Evolutionary conservation across 2,888 invertebrate species (phyloP).

Genomic region (Drosophila colorata): DNA sequence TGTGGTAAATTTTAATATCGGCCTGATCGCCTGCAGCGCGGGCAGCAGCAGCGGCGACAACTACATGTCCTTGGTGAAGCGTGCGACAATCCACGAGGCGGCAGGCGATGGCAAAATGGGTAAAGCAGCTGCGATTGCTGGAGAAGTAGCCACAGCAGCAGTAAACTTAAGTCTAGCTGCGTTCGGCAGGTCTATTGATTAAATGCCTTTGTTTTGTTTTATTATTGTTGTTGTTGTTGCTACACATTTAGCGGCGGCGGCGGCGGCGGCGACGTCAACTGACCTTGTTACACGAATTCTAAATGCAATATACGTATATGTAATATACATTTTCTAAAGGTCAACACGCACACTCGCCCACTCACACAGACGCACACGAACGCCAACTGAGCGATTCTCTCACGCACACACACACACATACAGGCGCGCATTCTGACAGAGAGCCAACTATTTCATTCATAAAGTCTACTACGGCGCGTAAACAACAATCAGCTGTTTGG

Average conservation of each 20-base stretch:
- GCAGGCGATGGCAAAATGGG: conserved; percentile 23
- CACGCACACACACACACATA: conserved; percentile 30
- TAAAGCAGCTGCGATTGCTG: conserved; percentile 22
- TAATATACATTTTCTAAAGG: conserved; percentile 76
- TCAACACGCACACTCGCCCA: conserved; percentile 62
- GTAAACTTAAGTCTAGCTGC: conserved; percentile 21
- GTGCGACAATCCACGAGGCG: conserved; percentile 72
- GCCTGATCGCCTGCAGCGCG: conserved; percentile 72
- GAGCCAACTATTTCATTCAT: conserved; percentile 71
- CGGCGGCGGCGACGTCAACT: conserved; percentile 45
- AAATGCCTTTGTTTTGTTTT: conserved; percentile 9
- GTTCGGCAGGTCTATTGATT: conserved; percentile 54
- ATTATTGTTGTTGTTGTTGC: conserved; percentile 38
- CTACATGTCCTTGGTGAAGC: conserved; percentile 84
- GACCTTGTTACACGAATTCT: conserved; percentile 78
- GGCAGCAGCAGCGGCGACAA: conserved; percentile 84
- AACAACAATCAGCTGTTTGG: conserved; percentile 79
- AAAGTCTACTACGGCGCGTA: conserved; percentile 66
- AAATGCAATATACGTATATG: conserved; percentile 68
- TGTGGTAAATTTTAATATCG: conserved; percentile 73
- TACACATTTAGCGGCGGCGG: conserved; percentile 47
- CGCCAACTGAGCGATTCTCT: conserved; percentile 37
- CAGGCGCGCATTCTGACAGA: conserved; percentile 14
- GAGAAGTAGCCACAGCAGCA: conserved; percentile 1
- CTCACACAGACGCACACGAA: conserved; percentile 26